A percentile compares a stretch with the other conserved stretches of the same genome.
These are phyloP conservation scores for Dinomys branickii DNA, from an alignment of 2,113 vertebrate genomes.

Conservation along the genomic window DNA sequence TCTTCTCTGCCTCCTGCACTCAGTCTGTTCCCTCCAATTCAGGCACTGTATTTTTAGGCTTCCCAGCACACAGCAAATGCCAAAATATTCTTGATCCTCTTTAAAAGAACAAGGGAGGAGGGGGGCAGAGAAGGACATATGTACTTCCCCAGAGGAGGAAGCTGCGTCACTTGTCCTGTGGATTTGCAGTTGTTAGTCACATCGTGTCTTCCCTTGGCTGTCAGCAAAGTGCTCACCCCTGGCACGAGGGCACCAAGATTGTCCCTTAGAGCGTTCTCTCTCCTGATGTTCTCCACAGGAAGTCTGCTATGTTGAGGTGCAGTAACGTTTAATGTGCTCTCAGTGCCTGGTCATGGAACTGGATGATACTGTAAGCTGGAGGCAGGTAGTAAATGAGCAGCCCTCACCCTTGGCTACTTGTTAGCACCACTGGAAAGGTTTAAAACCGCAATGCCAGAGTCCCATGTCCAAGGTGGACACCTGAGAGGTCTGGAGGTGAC, in stretches of 20 bases:
- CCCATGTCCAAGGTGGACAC: fast-evolving
- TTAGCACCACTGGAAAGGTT: too few species aligned
- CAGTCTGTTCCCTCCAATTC: neutral
- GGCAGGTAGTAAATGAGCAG: fast-evolving
- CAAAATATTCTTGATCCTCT: neutral
- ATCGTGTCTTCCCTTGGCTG: fast-evolving
- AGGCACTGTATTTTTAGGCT: neutral
- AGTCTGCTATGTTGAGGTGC: fast-evolving
- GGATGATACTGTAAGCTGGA: neutral
- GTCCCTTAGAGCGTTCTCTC: neutral
- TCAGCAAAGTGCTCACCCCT: too few species aligned
- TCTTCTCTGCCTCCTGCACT: neutral
- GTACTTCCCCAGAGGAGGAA: neutral
- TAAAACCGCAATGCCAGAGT: fast-evolving
- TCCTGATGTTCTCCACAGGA: fast-evolving
- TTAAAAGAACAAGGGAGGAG: neutral
- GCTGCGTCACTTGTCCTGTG: fast-evolving
- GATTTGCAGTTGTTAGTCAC: fast-evolving
- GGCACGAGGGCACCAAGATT: fast-evolving
- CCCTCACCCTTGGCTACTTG: fast-evolving
- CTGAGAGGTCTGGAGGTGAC: neutral
- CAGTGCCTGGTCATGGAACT: neutral
- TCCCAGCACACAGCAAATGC: neutral
- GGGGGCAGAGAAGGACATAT: fast-evolving
- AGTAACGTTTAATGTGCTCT: too few species aligned